Percentiles rank a stretch among this genome's conserved stretches.
phyloP scores from a whole-genome alignment of 2,888 invertebrate species.

The Cephus pulcher region DNA sequence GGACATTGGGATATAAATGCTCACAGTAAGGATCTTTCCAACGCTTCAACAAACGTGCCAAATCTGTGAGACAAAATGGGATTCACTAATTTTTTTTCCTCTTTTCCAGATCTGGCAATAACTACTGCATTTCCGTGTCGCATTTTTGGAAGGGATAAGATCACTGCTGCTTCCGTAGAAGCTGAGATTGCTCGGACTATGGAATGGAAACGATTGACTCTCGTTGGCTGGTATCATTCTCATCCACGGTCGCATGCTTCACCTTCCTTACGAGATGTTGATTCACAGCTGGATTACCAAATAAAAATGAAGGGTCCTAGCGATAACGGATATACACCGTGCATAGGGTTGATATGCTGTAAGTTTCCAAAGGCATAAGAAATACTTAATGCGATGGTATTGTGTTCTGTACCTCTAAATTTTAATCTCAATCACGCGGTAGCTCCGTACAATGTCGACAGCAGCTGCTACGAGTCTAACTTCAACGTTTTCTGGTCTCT shows the following conservation, averaged over 20 bases:
- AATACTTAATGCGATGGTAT: neutral
- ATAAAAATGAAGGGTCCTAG: constrained; percentile 93
- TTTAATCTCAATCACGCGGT: constrained; percentile 49
- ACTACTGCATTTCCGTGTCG: constrained; percentile 91
- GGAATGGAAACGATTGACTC: constrained; percentile 81
- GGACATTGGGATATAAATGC: constrained; percentile 95
- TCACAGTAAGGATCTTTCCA: constrained; percentile 79
- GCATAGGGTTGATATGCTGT: constrained; percentile 93
- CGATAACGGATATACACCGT: constrained; percentile 93
- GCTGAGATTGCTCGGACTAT: constrained; percentile 86
- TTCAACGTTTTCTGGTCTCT: constrained; percentile 93
- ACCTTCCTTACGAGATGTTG: constrained; percentile 89
- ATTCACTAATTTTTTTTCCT: constrained; percentile 20
- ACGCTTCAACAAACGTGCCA: no score
- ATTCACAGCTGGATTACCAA: constrained; percentile 94
- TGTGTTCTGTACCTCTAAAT: neutral
- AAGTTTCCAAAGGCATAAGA: constrained; percentile 65
- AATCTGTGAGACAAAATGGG: neutral
- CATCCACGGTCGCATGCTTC: constrained; percentile 90
- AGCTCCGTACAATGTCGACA: constrained; percentile 88
- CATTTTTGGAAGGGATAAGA: constrained; percentile 82
- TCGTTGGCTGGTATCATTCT: constrained; percentile 97
- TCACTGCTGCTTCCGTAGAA: constrained; percentile 82
- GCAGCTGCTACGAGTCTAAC: constrained; percentile 83
- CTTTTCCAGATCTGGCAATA: constrained; percentile 81